A percentile compares a stretch with the other conserved stretches of the same genome.
Evolutionary conservation across 2,797 vertebrate genomes (phyloP).

Genomic region (Carduelis carduelis): DNA sequence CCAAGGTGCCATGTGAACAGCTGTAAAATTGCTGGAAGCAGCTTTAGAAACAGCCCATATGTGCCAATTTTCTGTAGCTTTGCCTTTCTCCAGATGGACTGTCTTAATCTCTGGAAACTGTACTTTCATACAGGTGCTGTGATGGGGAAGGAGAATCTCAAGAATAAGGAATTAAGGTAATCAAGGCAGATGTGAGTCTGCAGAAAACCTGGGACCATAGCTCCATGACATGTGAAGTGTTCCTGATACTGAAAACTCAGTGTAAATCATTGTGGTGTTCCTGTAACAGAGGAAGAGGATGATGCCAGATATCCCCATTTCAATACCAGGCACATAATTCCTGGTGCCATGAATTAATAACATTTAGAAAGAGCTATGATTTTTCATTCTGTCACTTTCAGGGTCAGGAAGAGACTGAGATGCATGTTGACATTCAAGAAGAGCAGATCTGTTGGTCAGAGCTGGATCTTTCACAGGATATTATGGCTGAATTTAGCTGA

Average conservation of each 20-base stretch:
- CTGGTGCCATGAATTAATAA: neutral
- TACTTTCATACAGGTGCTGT: neutral
- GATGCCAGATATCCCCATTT: neutral
- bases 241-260: neutral
- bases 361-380: neutral
- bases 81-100: neutral
- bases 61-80: neutral
- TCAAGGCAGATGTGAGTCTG: neutral
- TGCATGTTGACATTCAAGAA: neutral
- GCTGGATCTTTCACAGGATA: neutral
- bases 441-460: neutral
- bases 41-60: neutral
- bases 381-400: neutral
- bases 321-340: neutral
- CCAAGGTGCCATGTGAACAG: neutral
- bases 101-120: neutral
- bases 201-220: neutral
- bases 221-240: neutral
- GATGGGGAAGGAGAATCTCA: neutral
- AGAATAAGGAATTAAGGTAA: neutral
- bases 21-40: neutral
- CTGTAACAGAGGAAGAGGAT: neutral
- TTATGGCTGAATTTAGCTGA: neutral
- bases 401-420: neutral
- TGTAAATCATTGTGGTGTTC: neutral